Evolutionary conservation across 1,140 invertebrate species (phyloP), one percentile per base, ranked within the genome.

Genomic region (Artemia franciscana): DNA sequence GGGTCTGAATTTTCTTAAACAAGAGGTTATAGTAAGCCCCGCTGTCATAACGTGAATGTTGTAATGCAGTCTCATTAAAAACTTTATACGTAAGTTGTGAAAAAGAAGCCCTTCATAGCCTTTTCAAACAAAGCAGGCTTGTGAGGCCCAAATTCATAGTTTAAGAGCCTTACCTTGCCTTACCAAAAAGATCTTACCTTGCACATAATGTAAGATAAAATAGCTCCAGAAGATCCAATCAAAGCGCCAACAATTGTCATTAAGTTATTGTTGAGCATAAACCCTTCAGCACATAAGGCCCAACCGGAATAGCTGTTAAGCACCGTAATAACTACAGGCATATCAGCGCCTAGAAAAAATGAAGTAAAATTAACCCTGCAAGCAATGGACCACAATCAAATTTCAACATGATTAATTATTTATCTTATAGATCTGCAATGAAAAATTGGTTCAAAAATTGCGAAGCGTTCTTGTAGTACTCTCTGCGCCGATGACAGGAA

Each of bases 131-230:
- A n/a, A n/a, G n/a, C n/a, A n/a, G n/a, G n/a, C n/a, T n/a, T n/a
- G n/a, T n/a, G n/a, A n/a, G n/a, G n/a, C n/a, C n/a, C 4, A 9
- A 65, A 25, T 28, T 9, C 7, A 12, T 24, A 9, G 58, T 26
- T 3, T 66, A 64, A 57, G 4, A 5, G 7, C 4, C 18, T 24
- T 56, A 7, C 21, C 12, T 58, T 15, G 27, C 63, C 4, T 18
- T 57, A 4, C 25, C 25, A 24, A n/a, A 60, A 62, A 57, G n/a
- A 26, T 62, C 64, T 69, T 74, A 85, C 85, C 76, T 88, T 88
- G 78, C 89, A 92, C 89, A 92, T 92, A 67, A 93, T 92, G 73
- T 93, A 91, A 0, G 88, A 91, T 2, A 93, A 77, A 73, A 92
- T 92, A 60, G 88, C 89, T 70, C 89, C 89, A 65, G 85, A 89